These are phyloP conservation scores for Zaprionus vittiger DNA, from an alignment of 1,140 invertebrate genomes.

Conservation along the genomic window DNA sequence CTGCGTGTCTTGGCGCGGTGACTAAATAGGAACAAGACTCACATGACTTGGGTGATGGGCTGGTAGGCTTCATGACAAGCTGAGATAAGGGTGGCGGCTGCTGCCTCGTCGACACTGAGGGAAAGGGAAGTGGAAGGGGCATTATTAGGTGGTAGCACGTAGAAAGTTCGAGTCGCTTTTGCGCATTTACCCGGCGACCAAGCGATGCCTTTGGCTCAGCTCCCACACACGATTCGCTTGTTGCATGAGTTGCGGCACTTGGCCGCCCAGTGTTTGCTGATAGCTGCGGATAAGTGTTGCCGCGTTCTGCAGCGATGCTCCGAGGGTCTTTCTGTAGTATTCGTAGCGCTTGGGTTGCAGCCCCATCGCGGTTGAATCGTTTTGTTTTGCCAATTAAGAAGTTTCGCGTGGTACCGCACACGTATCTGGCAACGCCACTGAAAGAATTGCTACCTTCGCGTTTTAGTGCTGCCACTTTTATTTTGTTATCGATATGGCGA, in stretches of 20 bases:
- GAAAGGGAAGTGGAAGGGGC: background rate
- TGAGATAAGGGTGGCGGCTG: constrained; percentile 30
- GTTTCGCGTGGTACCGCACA: constrained; percentile 18
- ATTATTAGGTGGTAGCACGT: constrained; percentile 1
- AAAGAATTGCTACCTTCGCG: background rate
- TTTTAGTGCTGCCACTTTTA: background rate
- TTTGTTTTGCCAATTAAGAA: constrained; percentile 6
- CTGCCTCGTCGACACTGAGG: constrained; percentile 32
- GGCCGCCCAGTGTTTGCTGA: background rate
- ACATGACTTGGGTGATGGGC: constrained; percentile 31
- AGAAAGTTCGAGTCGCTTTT: background rate
- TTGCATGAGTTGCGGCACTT: constrained; percentile 6
- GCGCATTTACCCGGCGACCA: constrained; percentile 49
- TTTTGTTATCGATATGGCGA: constrained; percentile 15
- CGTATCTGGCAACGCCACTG: constrained; percentile 24
- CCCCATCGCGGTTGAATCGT: constrained; percentile 31
- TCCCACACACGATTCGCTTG: constrained; percentile 53
- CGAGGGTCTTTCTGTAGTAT: constrained; percentile 26
- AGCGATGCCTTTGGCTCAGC: constrained; percentile 41
- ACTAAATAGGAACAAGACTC: constrained; percentile 6
- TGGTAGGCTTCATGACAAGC: constrained; percentile 30
- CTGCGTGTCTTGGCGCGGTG: background rate
- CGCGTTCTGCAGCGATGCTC: constrained; percentile 30
- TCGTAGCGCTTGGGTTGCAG: constrained; percentile 33
- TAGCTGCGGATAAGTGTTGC: constrained; percentile 29